Evolutionary conservation across 2,888 invertebrate species (phyloP).

Genomic region (Hypomecis atomaria): DNA sequence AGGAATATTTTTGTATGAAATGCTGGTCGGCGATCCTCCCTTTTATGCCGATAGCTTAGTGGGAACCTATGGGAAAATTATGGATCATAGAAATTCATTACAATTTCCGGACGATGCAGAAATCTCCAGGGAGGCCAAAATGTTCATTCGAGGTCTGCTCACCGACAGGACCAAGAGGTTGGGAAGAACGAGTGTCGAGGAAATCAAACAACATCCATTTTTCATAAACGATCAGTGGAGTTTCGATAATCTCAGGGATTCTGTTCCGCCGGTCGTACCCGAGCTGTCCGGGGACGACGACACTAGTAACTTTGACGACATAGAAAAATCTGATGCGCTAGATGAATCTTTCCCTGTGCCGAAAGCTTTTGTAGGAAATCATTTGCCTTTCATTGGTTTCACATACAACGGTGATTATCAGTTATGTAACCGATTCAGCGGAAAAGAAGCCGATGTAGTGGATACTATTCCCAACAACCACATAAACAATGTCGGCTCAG

Average conservation of each 20-base stretch:
- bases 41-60: conserved; percentile 99
- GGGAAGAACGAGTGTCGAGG: conserved; percentile 96
- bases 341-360: conserved; percentile 98
- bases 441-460: conserved; percentile 84
- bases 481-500: conserved; percentile 85
- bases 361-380: conserved; percentile 99
- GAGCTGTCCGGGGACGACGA: conserved; percentile 98
- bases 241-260: conserved; percentile 96
- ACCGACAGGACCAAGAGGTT: conserved; percentile 96
- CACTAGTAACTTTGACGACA: conserved; percentile 99
- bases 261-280: conserved; percentile 98
- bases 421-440: conserved; percentile 82
- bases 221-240: conserved; percentile 99
- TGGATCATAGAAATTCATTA: conserved; percentile 98
- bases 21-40: conserved; percentile 99
- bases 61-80: conserved; percentile 99
- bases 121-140: conserved; percentile 94
- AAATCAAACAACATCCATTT: conserved; percentile 97
- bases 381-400: conserved; percentile 99
- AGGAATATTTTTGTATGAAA: conserved; percentile 99
- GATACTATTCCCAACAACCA: conserved; percentile 87
- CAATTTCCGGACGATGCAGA: conserved; percentile 98
- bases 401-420: conserved; percentile 98
- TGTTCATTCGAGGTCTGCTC: conserved; percentile 96
- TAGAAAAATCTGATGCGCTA: conserved; percentile 96